Percentiles rank a stretch among this genome's conserved stretches.
Evolutionary conservation across 1,140 invertebrate species (phyloP).

Genomic region (Polyergus mexicanus): DNA sequence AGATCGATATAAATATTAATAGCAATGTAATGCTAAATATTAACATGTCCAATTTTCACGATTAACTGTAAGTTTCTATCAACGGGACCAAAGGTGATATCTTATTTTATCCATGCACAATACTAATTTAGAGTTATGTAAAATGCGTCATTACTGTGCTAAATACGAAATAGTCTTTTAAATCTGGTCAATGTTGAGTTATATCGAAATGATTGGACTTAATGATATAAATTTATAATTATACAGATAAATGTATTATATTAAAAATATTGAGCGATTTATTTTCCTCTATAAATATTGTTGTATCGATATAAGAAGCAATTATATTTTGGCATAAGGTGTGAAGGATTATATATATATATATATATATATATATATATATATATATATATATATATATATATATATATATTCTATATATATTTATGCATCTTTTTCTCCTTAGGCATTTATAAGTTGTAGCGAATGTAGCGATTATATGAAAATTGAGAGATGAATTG

Average conservation of each 20-base stretch:
- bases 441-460: no score
- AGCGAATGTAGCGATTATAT: no score
- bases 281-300: constrained; percentile 10
- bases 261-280: constrained; percentile 10
- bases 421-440: no score
- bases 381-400: background rate
- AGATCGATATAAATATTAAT: constrained; percentile 70
- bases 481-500: no score
- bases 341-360: background rate
- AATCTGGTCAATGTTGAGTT: constrained; percentile 75
- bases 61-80: constrained; percentile 82
- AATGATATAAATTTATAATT: constrained; percentile 12
- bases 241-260: background rate
- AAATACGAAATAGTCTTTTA: constrained; percentile 60
- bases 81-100: constrained; percentile 85
- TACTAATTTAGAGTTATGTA: constrained; percentile 72
- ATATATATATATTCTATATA: no score
- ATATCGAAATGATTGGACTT: constrained; percentile 50
- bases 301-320: constrained; percentile 2
- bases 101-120: constrained; percentile 80
- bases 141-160: constrained; percentile 47
- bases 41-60: constrained; percentile 77
- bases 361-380: no score
- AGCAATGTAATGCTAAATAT: constrained; percentile 66
- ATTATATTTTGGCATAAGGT: background rate